phyloP scores from a whole-genome alignment of 2,113 vertebrate genomes.

The Corythornis vintsioides region DNA sequence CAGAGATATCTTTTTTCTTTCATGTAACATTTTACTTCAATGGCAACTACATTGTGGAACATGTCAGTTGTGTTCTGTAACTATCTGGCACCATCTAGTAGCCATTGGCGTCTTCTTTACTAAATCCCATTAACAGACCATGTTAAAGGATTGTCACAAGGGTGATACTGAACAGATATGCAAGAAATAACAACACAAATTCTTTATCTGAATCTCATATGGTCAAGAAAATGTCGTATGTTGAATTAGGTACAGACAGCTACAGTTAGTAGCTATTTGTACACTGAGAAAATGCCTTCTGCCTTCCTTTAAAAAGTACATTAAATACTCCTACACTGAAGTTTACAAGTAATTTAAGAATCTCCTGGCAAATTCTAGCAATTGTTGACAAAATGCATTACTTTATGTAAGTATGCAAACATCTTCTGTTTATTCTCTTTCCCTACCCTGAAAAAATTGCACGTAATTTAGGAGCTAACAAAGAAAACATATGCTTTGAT shows the following conservation, averaged over 20 bases:
- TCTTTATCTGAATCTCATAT: background rate
- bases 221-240: background rate
- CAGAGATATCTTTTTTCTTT: background rate
- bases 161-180: background rate
- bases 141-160: background rate
- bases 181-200: background rate
- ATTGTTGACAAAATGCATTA: background rate
- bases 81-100: conserved; percentile 73
- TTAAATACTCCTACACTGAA: background rate
- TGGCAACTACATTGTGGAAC: background rate
- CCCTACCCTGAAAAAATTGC: background rate
- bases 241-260: background rate
- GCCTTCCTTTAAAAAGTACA: background rate
- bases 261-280: background rate
- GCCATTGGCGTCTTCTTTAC: background rate
- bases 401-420: background rate
- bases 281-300: background rate
- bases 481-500: background rate
- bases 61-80: background rate
- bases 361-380: background rate
- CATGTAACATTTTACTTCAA: background rate
- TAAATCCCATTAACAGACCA: background rate
- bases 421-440: background rate
- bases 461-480: background rate
- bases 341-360: background rate